These are phyloP conservation scores for Conopomorpha cramerella DNA, from an alignment of 1,140 invertebrate genomes.

Conservation along the genomic window DNA sequence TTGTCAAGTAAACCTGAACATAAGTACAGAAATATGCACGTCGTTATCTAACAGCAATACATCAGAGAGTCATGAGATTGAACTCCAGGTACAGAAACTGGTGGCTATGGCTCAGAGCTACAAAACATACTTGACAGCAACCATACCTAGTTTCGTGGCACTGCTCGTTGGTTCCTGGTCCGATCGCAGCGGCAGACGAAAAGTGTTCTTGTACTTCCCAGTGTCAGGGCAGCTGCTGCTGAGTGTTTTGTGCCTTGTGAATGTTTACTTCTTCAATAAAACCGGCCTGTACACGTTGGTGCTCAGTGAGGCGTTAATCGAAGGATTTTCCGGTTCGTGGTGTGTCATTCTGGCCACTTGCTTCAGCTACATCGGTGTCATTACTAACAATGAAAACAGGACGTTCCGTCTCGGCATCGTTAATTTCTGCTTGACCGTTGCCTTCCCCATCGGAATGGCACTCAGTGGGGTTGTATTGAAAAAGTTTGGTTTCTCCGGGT, in stretches of 20 bases:
- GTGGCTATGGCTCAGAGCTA: conserved; percentile 21
- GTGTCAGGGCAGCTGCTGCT: conserved; percentile 46
- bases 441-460: conserved; percentile 49
- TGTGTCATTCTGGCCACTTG: conserved; percentile 54
- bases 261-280: conserved; percentile 52
- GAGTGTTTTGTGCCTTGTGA: conserved; percentile 49
- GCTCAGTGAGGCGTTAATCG: conserved; percentile 46
- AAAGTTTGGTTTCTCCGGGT: conserved; percentile 43
- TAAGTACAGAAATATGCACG: conserved; percentile 31
- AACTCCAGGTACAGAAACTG: conserved; percentile 27
- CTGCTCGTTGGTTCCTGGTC: conserved; percentile 64
- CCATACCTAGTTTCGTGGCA: conserved; percentile 63
- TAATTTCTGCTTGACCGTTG: conserved; percentile 54
- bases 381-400: conserved; percentile 55
- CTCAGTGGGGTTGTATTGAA: conserved; percentile 41
- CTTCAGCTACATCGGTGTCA: conserved; percentile 61
- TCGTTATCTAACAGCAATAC: conserved; percentile 24
- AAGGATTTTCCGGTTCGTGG: conserved; percentile 58
- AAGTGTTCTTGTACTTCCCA: conserved; percentile 56
- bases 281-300: conserved; percentile 49
- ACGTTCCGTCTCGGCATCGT: conserved; percentile 62
- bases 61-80: conserved; percentile 25
- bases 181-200: conserved; percentile 61
- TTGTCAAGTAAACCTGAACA: conserved; percentile 41
- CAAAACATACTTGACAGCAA: conserved; percentile 32